Conservation (phyloP, 2,797 vertebrate species). For the Pelochelys cantorii region DNA sequence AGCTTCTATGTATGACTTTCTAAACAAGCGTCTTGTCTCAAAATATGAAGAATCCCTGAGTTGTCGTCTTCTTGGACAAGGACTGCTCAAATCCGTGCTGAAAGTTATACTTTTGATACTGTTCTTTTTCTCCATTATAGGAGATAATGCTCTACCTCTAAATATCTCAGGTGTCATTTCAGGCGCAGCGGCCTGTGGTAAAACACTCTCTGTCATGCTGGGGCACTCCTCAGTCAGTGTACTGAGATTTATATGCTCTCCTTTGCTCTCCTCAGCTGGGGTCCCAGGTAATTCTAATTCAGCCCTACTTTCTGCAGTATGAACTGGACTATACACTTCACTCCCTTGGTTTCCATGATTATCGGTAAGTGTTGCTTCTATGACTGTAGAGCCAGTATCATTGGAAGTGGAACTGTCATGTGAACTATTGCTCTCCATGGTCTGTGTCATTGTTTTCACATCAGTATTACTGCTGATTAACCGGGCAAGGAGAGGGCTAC, state of each 20-base stretch:
- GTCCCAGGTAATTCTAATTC: neutral
- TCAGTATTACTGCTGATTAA: constrained; percentile 78
- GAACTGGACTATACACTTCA: neutral
- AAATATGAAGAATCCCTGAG: constrained; percentile 81
- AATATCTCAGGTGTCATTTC: neutral
- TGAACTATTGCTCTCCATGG: constrained; percentile 84
- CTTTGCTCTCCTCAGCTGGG: neutral
- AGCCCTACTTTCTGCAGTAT: neutral
- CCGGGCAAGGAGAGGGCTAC: constrained; percentile 74
- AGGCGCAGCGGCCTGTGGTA: neutral
- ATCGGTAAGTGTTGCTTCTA: constrained; percentile 72
- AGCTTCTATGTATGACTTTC: constrained; percentile 92
- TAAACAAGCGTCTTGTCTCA: constrained; percentile 86
- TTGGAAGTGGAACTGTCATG: constrained; percentile 62
- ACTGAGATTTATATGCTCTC: neutral
- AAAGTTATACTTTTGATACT: constrained; percentile 79
- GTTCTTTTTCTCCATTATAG: neutral
- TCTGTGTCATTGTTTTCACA: constrained; percentile 79
- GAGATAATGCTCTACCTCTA: neutral
- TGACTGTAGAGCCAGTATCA: constrained; percentile 81
- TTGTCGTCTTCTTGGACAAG: constrained; percentile 74
- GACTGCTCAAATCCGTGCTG: constrained; percentile 80
- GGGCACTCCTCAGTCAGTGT: neutral
- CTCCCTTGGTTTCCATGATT: constrained; percentile 14
- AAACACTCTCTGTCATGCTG: neutral